Percentiles rank a stretch among this genome's conserved stretches.
Conservation (phyloP, 1,140 invertebrate species). For the Drosophila navojoa region DNA sequence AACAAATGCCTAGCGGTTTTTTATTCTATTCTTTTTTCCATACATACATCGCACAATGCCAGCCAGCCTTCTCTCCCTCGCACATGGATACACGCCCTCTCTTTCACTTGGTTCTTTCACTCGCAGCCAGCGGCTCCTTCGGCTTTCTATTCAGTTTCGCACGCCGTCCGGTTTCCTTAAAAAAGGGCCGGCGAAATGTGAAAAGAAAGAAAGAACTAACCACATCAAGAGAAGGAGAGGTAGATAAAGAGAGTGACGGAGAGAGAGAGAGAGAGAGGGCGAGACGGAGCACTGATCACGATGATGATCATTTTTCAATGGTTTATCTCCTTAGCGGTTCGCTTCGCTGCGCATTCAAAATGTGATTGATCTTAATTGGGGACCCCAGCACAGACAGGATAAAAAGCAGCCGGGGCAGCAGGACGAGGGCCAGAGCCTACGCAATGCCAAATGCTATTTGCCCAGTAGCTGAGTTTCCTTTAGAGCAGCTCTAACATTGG, state of each 20-base stretch:
- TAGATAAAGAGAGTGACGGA: neutral
- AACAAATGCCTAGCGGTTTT: slow-evolving; percentile 74
- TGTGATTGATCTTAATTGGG: slow-evolving; percentile 80
- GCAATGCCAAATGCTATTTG: slow-evolving; percentile 61
- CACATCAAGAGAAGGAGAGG: slow-evolving; percentile 5
- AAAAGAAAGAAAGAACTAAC: slow-evolving; percentile 30
- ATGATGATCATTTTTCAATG: slow-evolving; percentile 56
- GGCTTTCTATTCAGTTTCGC: slow-evolving; percentile 51
- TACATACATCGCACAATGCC: slow-evolving; percentile 67
- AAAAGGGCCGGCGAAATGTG: slow-evolving; percentile 20
- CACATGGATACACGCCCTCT: neutral
- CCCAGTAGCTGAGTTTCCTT: slow-evolving; percentile 47
- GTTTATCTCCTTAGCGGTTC: slow-evolving; percentile 66
- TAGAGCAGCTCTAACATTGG: slow-evolving; percentile 35
- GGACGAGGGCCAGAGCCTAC: slow-evolving; percentile 16
- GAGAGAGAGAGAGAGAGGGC: neutral
- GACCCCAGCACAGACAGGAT: slow-evolving; percentile 12
- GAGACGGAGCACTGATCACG: slow-evolving; percentile 21
- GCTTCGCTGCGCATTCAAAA: slow-evolving; percentile 58
- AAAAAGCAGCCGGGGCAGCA: slow-evolving; percentile 5
- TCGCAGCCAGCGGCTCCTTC: neutral
- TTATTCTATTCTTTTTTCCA: slow-evolving; percentile 47
- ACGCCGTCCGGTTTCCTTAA: slow-evolving; percentile 38
- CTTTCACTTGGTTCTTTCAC: slow-evolving; percentile 4
- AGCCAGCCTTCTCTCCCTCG: slow-evolving; percentile 16